These are phyloP conservation scores for Sphenodon punctatus DNA, from an alignment of 2,797 vertebrate genomes.

Conservation along the genomic window DNA sequence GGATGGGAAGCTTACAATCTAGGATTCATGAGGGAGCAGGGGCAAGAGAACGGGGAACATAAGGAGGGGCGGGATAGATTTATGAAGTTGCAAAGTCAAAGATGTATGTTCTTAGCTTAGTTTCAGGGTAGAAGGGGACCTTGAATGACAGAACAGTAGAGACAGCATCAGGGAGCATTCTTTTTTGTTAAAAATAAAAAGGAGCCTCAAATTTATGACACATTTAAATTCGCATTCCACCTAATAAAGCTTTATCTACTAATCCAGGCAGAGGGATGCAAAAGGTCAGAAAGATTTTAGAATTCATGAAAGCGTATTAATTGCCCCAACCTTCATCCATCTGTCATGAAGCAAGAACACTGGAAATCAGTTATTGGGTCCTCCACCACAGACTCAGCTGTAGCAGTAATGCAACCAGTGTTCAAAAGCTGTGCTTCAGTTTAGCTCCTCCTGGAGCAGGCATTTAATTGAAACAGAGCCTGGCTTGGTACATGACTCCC, in stretches of 20 bases:
- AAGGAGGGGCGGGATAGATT: no score
- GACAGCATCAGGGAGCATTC: no score
- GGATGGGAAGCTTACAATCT: no score
- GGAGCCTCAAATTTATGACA: background rate
- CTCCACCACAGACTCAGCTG: constrained; percentile 14
- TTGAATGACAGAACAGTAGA: no score
- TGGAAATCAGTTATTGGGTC: constrained; percentile 22
- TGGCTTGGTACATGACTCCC: constrained; percentile 34
- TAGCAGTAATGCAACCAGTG: constrained; percentile 26
- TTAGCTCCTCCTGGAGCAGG: constrained; percentile 44
- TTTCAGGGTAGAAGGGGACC: no score
- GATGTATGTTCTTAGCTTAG: no score
- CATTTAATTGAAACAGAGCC: constrained; percentile 65
- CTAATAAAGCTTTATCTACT: constrained; percentile 1
- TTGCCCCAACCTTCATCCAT: constrained; percentile 37
- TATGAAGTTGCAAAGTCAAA: no score
- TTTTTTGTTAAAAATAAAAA: background rate
- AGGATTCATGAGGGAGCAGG: no score
- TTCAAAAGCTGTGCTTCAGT: constrained; percentile 19
- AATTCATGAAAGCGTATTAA: constrained; percentile 54
- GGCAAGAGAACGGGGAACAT: no score
- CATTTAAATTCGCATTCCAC: background rate
- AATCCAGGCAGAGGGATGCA: constrained; percentile 30
- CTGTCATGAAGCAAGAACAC: constrained; percentile 6
- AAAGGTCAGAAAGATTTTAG: constrained; percentile 66